A percentile compares a stretch with the other conserved stretches of the same genome.
phyloP scores from a whole-genome alignment of 2,797 vertebrate species.

The Aphelocoma californica region DNA sequence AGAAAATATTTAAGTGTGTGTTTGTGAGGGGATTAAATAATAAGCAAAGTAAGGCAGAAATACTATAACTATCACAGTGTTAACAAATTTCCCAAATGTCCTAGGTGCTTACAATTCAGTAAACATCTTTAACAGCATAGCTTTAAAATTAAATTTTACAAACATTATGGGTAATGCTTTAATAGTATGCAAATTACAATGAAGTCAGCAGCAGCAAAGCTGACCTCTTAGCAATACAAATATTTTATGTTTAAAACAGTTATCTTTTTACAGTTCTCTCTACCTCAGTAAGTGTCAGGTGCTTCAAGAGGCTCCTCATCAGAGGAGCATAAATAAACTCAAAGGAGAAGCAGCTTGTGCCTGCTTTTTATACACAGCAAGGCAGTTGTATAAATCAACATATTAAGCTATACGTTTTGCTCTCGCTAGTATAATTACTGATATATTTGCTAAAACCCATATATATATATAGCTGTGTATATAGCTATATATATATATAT shows the following conservation, averaged over 20 bases:
- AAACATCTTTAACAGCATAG: constrained; percentile 64
- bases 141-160: constrained; percentile 74
- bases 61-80: constrained; percentile 40
- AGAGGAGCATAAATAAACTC: constrained; percentile 23
- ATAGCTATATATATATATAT: background rate
- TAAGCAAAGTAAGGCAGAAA: constrained; percentile 46
- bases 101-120: constrained; percentile 70
- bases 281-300: constrained; percentile 25
- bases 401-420: background rate
- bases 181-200: constrained; percentile 69
- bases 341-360: background rate
- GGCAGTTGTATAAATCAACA: background rate
- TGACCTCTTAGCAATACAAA: constrained; percentile 68
- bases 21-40: constrained; percentile 10
- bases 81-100: constrained; percentile 66
- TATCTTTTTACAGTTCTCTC: constrained; percentile 61
- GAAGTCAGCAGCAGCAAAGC: constrained; percentile 59
- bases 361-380: background rate
- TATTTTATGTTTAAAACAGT: constrained; percentile 65
- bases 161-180: constrained; percentile 70
- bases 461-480: too few species aligned
- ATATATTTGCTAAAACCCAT: background rate
- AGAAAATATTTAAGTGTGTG: background rate
- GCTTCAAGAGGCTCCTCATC: constrained; percentile 8
- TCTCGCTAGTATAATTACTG: background rate